Conservation (phyloP, 2,888 invertebrate species). For the Arenicola marina region DNA sequence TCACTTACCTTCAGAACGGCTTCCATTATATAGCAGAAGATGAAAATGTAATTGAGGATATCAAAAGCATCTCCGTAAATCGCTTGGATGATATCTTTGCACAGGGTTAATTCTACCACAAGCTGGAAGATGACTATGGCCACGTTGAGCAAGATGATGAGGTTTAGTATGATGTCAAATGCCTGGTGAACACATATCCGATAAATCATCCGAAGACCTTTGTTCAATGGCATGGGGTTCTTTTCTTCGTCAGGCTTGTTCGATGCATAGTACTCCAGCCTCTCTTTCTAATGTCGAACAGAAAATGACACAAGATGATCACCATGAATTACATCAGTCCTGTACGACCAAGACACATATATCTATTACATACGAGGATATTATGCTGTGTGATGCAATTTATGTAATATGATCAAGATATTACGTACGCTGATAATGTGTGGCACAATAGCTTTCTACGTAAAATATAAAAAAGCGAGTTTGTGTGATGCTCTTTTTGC, state of each 20-base stretch:
- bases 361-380: no score
- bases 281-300: not conserved
- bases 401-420: no score
- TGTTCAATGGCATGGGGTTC: not conserved
- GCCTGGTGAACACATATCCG: not conserved
- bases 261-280: not conserved
- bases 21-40: slow-evolving; percentile 45
- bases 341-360: no score
- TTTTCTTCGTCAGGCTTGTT: not conserved
- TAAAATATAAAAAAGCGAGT: no score
- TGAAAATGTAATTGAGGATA: slow-evolving; percentile 39
- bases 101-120: slow-evolving; percentile 24
- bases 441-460: no score
- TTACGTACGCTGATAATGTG: no score
- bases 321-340: no score
- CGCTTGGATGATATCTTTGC: no score
- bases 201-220: not conserved
- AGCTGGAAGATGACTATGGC: slow-evolving; percentile 35
- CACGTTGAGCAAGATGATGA: slow-evolving; percentile 40
- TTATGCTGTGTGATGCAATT: no score
- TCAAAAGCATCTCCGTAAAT: slow-evolving; percentile 10
- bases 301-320: no score
- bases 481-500: no score
- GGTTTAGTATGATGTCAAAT: slow-evolving; percentile 37
- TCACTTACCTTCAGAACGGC: slow-evolving; percentile 45